phyloP scores from a whole-genome alignment of 1,140 invertebrate species.

The Limonius californicus region DNA sequence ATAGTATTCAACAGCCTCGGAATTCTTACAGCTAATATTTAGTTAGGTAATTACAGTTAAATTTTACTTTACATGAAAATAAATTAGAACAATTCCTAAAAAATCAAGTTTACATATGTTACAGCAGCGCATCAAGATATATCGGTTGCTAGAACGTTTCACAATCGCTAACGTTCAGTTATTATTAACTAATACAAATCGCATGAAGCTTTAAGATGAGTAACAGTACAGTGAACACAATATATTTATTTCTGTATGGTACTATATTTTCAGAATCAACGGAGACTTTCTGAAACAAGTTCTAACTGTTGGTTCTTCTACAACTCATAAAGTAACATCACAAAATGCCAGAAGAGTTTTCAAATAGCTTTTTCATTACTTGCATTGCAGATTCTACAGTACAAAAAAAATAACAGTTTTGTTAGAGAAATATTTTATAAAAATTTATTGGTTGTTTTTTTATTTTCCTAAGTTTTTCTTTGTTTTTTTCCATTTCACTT shows the following conservation, averaged over 20 bases:
- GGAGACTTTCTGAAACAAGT: too few species aligned
- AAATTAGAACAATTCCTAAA: conserved; percentile 27
- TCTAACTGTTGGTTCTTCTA: too few species aligned
- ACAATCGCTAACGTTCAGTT: background rate
- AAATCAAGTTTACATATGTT: background rate
- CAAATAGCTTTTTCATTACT: too few species aligned
- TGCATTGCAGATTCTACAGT: too few species aligned
- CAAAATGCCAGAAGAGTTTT: too few species aligned
- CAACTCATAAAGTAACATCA: too few species aligned
- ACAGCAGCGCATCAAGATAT: background rate
- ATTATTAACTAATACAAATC: background rate
- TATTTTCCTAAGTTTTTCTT: too few species aligned
- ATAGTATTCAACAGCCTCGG: conserved; percentile 44
- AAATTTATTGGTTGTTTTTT: too few species aligned
- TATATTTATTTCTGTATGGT: conserved; percentile 12
- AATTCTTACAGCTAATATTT: conserved; percentile 36
- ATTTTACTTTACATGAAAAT: conserved; percentile 28
- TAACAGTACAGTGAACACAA: conserved; percentile 14
- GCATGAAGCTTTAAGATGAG: conserved; percentile 12
- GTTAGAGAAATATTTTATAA: too few species aligned
- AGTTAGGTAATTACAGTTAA: conserved; percentile 29
- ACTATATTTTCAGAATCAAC: conserved; percentile 12
- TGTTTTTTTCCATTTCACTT: too few species aligned
- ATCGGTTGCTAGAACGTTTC: background rate
- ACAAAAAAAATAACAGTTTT: too few species aligned